Evolutionary conservation across 2,888 invertebrate genomes (phyloP).

Genomic region (Heteromurus nitidus): DNA sequence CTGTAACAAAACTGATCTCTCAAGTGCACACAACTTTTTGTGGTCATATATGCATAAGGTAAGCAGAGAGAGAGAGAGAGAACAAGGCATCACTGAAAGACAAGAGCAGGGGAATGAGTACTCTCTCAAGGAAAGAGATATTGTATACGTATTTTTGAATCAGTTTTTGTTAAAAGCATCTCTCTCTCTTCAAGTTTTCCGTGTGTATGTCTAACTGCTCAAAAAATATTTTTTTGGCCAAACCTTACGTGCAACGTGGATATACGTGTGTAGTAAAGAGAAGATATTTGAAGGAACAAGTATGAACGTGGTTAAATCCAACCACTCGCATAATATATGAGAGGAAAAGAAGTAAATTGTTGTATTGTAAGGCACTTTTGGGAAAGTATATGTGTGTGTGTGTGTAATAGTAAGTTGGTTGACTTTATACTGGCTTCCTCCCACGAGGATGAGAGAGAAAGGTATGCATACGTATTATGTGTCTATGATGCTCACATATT

Average conservation of each 20-base stretch:
- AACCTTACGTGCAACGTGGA: background rate
- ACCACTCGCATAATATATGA: constrained; percentile 48
- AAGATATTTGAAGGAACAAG: constrained; percentile 34
- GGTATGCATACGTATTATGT: constrained; percentile 31
- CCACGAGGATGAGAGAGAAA: constrained; percentile 69
- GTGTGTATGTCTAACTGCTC: constrained; percentile 29
- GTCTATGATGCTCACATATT: constrained; percentile 11
- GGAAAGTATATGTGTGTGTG: too few species aligned
- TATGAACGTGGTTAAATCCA: constrained; percentile 39
- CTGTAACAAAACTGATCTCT: constrained; percentile 20
- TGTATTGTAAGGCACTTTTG: constrained; percentile 53
- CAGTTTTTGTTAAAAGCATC: background rate
- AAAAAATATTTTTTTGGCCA: constrained; percentile 12
- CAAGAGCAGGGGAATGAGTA: too few species aligned
- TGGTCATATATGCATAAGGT: too few species aligned
- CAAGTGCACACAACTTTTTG: background rate
- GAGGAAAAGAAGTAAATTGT: constrained; percentile 39
- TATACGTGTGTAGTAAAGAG: constrained; percentile 29
- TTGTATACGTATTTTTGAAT: constrained; percentile 3
- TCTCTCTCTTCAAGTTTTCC: constrained; percentile 14
- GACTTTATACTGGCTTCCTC: constrained; percentile 70
- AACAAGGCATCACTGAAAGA: too few species aligned
- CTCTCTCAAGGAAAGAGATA: background rate
- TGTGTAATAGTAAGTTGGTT: constrained; percentile 53
- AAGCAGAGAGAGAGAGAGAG: background rate